These are phyloP conservation scores for Bubo scandiacus DNA, from an alignment of 2,113 vertebrate genomes.

Conservation along the genomic window DNA sequence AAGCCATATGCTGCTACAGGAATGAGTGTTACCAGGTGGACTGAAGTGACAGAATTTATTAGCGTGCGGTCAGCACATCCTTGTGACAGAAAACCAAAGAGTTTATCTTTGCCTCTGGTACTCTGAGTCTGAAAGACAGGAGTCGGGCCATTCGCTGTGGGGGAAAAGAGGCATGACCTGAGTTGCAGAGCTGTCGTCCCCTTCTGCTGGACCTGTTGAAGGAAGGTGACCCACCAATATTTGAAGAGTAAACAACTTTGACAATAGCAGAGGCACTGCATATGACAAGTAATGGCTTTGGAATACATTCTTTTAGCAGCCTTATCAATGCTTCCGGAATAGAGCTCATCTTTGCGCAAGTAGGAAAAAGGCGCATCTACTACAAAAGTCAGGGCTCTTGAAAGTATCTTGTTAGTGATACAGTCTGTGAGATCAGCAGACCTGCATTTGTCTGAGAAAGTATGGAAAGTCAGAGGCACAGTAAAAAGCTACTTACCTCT, in stretches of 20 bases:
- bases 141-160: background rate
- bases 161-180: background rate
- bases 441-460: background rate
- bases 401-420: background rate
- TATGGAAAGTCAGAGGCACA: background rate
- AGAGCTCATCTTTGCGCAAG: background rate
- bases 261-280: background rate
- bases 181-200: background rate
- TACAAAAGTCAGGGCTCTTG: background rate
- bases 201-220: background rate
- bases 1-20: background rate
- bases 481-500: constrained; percentile 17
- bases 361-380: background rate
- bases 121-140: background rate
- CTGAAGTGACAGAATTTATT: background rate
- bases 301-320: background rate
- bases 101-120: background rate
- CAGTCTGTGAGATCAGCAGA: fast-evolving
- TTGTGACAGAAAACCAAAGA: background rate
- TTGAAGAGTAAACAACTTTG: background rate
- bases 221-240: background rate
- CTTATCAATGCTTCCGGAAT: background rate
- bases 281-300: background rate
- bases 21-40: background rate
- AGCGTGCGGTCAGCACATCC: background rate